Conservation (phyloP, 2,113 vertebrate species). For the Xiphias gladius region DNA sequence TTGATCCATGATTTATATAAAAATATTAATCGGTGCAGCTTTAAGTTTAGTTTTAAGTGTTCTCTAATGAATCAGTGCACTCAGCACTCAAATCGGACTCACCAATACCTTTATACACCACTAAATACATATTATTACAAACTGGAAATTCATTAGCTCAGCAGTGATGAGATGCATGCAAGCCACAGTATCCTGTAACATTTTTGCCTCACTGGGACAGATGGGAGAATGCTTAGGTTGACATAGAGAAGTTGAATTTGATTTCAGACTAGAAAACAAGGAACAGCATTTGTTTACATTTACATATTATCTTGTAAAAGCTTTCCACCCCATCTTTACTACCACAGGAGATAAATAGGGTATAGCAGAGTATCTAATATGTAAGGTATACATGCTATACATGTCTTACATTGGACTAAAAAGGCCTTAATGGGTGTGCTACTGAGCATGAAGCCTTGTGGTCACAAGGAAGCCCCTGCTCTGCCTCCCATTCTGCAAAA, state of each 20-base stretch:
- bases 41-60: neutral
- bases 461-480: constrained; percentile 33
- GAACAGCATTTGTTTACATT: neutral
- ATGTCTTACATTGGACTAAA: constrained; percentile 21
- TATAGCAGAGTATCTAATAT: constrained; percentile 5
- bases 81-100: neutral
- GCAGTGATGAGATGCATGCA: neutral
- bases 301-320: neutral
- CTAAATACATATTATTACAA: neutral
- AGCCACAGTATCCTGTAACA: neutral
- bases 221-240: neutral
- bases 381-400: constrained; percentile 27
- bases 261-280: neutral
- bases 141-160: neutral
- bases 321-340: neutral
- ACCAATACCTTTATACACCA: neutral
- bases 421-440: constrained; percentile 38
- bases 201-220: neutral
- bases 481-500: constrained; percentile 27
- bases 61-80: neutral
- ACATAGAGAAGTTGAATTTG: constrained; percentile 6
- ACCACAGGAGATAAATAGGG: constrained; percentile 23
- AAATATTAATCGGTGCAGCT: neutral
- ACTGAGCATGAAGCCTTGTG: constrained; percentile 49
- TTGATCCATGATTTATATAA: neutral